A percentile compares a stretch with the other conserved stretches of the same genome.
phyloP scores from a whole-genome alignment of 2,797 vertebrate genomes.

The Psittacula echo region DNA sequence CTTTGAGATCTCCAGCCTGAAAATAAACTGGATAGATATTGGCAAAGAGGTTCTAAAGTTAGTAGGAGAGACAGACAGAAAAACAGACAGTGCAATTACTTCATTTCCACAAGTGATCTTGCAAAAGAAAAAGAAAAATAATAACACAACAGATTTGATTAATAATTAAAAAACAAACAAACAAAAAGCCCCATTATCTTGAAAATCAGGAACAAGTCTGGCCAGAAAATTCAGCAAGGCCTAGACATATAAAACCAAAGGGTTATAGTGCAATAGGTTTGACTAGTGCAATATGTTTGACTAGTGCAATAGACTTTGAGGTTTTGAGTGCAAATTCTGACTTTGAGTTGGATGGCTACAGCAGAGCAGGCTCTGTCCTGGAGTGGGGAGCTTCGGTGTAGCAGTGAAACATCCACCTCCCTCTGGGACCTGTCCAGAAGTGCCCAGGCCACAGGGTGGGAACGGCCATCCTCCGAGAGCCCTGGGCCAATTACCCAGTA shows the following conservation, averaged over 20 bases:
- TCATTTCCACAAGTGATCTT: conserved; percentile 1
- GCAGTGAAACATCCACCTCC: fast-evolving
- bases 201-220: neutral
- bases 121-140: neutral
- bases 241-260: neutral
- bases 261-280: neutral
- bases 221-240: neutral
- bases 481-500: neutral
- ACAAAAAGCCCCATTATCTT: neutral
- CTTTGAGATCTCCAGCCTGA: conserved; percentile 33
- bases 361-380: neutral
- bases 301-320: too few species aligned
- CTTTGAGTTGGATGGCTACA: neutral
- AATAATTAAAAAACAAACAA: conserved; percentile 35
- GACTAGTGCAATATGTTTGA: too few species aligned
- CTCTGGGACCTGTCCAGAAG: neutral
- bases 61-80: conserved; percentile 50
- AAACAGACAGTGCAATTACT: conserved; percentile 41
- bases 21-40: conserved; percentile 33
- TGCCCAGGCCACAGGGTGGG: neutral
- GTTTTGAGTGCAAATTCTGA: neutral
- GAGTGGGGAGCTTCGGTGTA: fast-evolving
- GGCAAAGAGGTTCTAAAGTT: conserved; percentile 54
- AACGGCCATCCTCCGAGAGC: neutral
- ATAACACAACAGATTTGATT: neutral